These are phyloP conservation scores for Cancer borealis DNA, from an alignment of 2,888 invertebrate genomes.

Conservation along the genomic window DNA sequence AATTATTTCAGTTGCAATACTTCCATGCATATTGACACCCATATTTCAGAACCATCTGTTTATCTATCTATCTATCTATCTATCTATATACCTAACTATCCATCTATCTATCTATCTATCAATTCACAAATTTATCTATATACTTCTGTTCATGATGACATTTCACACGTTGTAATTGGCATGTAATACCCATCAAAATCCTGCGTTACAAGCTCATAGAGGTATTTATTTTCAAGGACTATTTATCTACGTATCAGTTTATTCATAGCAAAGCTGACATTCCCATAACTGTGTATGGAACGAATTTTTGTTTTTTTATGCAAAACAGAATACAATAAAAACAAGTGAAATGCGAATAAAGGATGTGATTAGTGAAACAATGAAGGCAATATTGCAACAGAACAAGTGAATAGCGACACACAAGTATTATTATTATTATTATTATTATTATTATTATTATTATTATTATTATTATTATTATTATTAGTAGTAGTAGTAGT, in stretches of 20 bases:
- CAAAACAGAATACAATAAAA: not conserved
- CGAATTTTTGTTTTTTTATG: not conserved
- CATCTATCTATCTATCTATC: not conserved
- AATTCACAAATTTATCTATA: not conserved
- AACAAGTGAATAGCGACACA: not conserved
- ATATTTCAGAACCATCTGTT: not conserved
- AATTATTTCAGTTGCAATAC: not conserved
- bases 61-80: not conserved
- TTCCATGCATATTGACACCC: not conserved
- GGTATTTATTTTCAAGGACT: not conserved
- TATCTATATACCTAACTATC: not conserved
- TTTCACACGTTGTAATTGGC: not conserved
- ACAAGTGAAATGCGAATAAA: not conserved
- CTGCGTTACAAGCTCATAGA: not conserved
- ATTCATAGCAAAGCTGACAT: not conserved
- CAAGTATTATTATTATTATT: not conserved
- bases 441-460: not conserved
- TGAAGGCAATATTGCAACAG: not conserved
- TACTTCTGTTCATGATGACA: not conserved
- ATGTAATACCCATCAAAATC: not conserved
- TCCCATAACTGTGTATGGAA: not conserved
- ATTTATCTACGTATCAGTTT: not conserved
- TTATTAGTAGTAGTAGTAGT: not conserved
- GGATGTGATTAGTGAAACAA: not conserved
- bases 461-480: not conserved